Evolutionary conservation across 2,797 vertebrate species (phyloP).

Genomic region (Myotis pilosus): DNA sequence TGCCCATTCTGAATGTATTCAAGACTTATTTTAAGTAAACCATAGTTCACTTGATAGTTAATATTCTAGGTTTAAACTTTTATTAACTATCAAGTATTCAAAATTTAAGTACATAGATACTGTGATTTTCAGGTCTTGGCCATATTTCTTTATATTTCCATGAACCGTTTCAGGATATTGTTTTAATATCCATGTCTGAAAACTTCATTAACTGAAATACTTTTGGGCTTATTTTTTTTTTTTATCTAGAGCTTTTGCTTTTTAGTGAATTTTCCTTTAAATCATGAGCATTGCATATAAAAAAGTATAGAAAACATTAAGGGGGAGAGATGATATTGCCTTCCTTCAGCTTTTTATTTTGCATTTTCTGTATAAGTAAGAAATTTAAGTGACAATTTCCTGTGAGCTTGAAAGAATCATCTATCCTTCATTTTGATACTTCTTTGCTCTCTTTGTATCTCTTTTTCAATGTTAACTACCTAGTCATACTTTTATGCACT

Average conservation of each 20-base stretch:
- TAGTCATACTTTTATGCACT: conserved; percentile 32
- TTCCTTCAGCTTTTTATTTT: not conserved
- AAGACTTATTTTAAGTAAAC: not conserved
- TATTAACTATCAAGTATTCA: not conserved
- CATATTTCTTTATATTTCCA: not conserved
- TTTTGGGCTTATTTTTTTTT: not conserved
- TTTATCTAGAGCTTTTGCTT: not conserved
- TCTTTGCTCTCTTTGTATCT: not conserved
- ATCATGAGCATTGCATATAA: not conserved
- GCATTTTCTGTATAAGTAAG: not conserved
- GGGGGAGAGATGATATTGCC: not conserved
- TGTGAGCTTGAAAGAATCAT: not conserved
- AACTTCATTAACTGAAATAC: not conserved
- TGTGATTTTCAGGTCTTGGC: not conserved
- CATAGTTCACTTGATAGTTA: not conserved
- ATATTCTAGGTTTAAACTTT: not conserved
- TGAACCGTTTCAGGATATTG: not conserved
- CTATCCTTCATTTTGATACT: not conserved
- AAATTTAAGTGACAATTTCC: not conserved
- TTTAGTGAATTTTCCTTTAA: not conserved
- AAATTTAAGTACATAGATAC: not conserved
- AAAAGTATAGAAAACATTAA: not conserved
- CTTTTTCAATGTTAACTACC: conserved; percentile 21
- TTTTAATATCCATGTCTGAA: not conserved
- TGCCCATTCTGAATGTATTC: not conserved